phyloP scores from a whole-genome alignment of 2,888 invertebrate species.

The Eristalinus sepulchralis region DNA sequence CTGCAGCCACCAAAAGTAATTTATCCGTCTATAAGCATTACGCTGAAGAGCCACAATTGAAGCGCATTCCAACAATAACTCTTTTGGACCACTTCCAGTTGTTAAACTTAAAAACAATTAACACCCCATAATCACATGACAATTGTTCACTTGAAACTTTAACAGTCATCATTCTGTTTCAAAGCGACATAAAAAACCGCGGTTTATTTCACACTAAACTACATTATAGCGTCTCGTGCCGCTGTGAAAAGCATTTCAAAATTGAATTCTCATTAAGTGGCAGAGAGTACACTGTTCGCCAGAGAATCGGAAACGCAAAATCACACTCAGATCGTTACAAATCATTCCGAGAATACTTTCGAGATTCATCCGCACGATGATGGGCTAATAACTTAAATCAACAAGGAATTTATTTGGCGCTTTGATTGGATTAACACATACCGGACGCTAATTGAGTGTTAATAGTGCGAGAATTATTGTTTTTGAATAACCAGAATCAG shows the following conservation, averaged over 20 bases:
- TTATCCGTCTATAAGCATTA: too few relatives aligned
- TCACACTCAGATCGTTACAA: background rate
- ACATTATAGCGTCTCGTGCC: background rate
- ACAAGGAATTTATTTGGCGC: background rate
- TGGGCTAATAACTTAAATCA: background rate
- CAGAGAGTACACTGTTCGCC: background rate
- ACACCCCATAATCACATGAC: background rate
- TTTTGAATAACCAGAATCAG: background rate
- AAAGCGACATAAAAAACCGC: background rate
- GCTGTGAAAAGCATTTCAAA: background rate
- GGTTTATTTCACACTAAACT: background rate
- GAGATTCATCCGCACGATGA: background rate
- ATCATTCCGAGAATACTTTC: background rate
- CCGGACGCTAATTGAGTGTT: background rate
- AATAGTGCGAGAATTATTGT: background rate
- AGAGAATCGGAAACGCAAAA: background rate
- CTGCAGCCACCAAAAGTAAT: too few relatives aligned
- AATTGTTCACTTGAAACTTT: background rate
- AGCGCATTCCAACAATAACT: background rate
- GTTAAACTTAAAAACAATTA: background rate
- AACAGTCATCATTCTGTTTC: background rate
- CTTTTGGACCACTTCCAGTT: background rate
- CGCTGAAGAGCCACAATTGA: background rate
- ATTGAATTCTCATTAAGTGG: background rate
- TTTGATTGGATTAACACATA: background rate